Percentiles rank a stretch among this genome's conserved stretches.
Evolutionary conservation across 2,888 invertebrate species (phyloP).

Genomic region (Hypsopygia costalis): DNA sequence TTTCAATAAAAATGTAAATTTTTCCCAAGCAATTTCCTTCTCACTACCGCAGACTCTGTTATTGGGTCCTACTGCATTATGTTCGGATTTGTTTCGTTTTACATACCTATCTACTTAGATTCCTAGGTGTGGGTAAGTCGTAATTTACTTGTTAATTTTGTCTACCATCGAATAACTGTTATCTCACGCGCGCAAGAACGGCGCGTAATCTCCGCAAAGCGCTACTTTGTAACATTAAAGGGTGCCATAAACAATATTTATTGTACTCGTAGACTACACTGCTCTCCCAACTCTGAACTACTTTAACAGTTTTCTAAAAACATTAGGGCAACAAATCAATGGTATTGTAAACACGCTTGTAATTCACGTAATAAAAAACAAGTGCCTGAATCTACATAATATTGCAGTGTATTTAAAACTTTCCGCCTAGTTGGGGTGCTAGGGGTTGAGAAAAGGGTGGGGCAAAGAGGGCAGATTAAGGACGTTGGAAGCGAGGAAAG

Average conservation of each 20-base stretch:
- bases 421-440: constrained; percentile 71
- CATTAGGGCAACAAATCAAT: constrained; percentile 11
- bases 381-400: constrained; percentile 56
- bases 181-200: constrained; percentile 45
- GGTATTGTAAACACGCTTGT: constrained; percentile 20
- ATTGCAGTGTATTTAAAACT: constrained; percentile 64
- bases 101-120: constrained; percentile 35
- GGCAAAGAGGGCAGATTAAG: constrained; percentile 71
- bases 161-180: constrained; percentile 48
- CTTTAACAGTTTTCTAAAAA: constrained; percentile 19
- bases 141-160: constrained; percentile 55
- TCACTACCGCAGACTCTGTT: constrained; percentile 55
- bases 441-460: constrained; percentile 44
- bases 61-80: constrained; percentile 67
- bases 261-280: constrained; percentile 16
- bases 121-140: constrained; percentile 28
- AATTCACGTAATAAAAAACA: constrained; percentile 33
- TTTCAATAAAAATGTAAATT: constrained; percentile 79
- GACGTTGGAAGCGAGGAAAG: constrained; percentile 75
- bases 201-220: constrained; percentile 42
- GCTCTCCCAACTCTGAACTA: constrained; percentile 14
- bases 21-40: constrained; percentile 67
- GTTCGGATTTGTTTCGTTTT: constrained; percentile 48
- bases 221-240: constrained; percentile 38
- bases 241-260: constrained; percentile 35